Conservation (phyloP, 2,113 vertebrate species). For the Phalacrocorax pelagicus region DNA sequence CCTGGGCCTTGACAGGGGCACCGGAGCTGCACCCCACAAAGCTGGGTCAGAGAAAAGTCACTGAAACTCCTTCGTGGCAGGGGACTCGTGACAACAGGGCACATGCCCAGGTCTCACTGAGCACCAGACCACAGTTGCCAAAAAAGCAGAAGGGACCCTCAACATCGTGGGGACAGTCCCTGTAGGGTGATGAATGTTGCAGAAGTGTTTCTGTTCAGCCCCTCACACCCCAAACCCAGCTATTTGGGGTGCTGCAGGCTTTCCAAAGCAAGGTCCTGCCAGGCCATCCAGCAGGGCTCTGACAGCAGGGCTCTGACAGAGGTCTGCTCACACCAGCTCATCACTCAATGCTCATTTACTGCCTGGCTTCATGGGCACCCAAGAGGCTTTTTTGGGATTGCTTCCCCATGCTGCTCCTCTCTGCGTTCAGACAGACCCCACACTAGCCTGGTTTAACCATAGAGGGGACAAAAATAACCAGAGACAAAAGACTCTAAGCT, state of each 20-base stretch:
- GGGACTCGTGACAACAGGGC: neutral
- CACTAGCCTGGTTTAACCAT: neutral
- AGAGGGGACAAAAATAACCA: neutral
- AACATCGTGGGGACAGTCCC: rapidly evolving
- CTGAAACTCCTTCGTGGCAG: neutral
- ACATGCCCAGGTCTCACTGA: neutral
- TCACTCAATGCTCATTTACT: neutral
- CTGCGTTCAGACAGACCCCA: neutral
- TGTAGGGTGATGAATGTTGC: no score
- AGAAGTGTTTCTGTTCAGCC: neutral
- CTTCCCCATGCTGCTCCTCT: neutral
- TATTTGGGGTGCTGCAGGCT: rapidly evolving
- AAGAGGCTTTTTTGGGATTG: neutral
- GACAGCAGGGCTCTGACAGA: neutral
- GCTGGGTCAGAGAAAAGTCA: neutral
- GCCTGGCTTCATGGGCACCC: neutral
- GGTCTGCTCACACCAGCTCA: neutral
- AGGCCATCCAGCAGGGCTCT: neutral
- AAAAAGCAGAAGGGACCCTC: neutral
- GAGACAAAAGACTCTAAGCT: neutral
- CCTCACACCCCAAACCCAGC: neutral
- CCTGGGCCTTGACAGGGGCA: neutral
- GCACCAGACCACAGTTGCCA: neutral
- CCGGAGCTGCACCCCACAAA: neutral
- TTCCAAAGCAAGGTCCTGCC: neutral